Base-by-base conservation (phyloP, 2,888 invertebrate species). In the Erynnis tages region DNA sequence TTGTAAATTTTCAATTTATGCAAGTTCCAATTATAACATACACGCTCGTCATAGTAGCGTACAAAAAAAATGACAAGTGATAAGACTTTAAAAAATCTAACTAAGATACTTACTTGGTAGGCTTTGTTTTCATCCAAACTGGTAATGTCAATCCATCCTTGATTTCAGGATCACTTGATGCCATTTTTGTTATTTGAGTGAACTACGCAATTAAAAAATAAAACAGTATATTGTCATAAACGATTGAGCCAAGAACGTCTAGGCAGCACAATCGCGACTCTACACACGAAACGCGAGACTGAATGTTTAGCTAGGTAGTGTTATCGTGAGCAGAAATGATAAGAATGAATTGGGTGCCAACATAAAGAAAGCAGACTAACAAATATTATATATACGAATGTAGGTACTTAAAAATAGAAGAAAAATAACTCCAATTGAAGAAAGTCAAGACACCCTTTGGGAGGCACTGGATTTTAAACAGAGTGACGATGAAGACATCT, bases 41-140 rank as follows among this genome's bases (percentile, higher is more conserved):
- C 8, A 27, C 8, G 27, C 27, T 27, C 5, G 21, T 21, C 5
- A n/a, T n/a, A n/a, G n/a, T n/a, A n/a, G n/a, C n/a, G n/a, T n/a
- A n/a, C n/a, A n/a, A n/a, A n/a, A n/a, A n/a, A n/a, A n/a, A n/a
- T n/a, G n/a, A n/a, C n/a, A n/a, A n/a, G n/a, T n/a, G n/a, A n/a
- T n/a, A n/a, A n/a, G n/a, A n/a, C n/a, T n/a, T n/a, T n/a, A n/a
- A n/a, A n/a, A n/a, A n/a, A n/a, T n/a, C n/a, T n/a, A n/a, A n/a
- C n/a, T n/a, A n/a, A n/a, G 21, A 1, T 4, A 65, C 82, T 79
- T 59, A 89, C 89, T 91, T 92, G 50, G 77, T 83, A 60, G 93
- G 91, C 81, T 91, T 93, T 47, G 87, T 91, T 78, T 93, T 94
- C 93, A 94, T 94, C 94, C 94, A 95, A 67, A 93, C 91, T 1